Evolutionary conservation across 2,888 invertebrate species (phyloP).

Genomic region (Anticlea derivata): DNA sequence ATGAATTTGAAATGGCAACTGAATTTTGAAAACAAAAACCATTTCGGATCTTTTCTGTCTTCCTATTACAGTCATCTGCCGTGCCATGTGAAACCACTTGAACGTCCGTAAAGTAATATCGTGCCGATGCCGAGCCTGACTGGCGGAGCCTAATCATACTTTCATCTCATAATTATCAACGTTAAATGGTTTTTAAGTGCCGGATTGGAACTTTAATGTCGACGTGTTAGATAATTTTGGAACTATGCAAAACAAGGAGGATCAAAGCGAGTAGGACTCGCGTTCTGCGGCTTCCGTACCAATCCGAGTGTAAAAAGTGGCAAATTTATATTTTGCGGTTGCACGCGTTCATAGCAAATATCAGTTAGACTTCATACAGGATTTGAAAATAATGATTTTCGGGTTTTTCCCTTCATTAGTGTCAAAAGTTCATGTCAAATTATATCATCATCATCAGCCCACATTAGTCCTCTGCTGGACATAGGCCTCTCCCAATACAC

Average conservation of each 20-base stretch:
- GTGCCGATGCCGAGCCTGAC: slow-evolving; percentile 5
- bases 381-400: no score
- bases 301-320: no score
- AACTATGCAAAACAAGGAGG: background rate
- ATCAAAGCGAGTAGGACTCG: no score
- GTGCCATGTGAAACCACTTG: slow-evolving; percentile 28
- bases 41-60: slow-evolving; percentile 7
- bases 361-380: no score
- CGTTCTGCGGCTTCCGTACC: no score
- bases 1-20: background rate
- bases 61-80: background rate
- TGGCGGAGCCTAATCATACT: slow-evolving; percentile 11
- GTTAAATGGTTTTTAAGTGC: slow-evolving; percentile 14
- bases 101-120: slow-evolving; percentile 11
- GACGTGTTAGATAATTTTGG: background rate
- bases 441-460: no score
- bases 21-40: background rate
- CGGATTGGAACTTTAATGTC: slow-evolving; percentile 6
- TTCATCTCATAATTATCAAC: slow-evolving; percentile 5
- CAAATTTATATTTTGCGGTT: no score
- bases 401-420: no score
- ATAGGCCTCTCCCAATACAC: no score
- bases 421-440: no score
- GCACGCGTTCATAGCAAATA: no score
- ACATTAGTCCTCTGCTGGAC: no score